A percentile compares a stretch with the other conserved stretches of the same genome.
phyloP scores from a whole-genome alignment of 2,797 vertebrate species.

The Melopsittacus undulatus region DNA sequence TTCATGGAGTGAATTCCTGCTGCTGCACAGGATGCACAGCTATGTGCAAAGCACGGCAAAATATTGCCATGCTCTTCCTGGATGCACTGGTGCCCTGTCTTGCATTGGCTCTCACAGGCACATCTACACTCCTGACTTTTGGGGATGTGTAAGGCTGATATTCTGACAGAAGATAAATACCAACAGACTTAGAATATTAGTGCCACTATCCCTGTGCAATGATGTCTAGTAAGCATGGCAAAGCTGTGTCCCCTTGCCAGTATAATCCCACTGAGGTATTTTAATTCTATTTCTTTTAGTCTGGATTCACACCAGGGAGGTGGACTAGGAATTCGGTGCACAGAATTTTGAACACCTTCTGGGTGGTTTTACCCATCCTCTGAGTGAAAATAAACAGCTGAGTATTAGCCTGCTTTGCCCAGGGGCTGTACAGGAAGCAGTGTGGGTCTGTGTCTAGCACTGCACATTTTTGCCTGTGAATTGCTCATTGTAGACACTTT shows the following conservation, averaged over 20 bases:
- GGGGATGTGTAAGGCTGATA: neutral
- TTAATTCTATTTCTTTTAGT: neutral
- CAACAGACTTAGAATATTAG: neutral
- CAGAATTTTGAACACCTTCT: neutral
- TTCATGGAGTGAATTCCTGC: neutral
- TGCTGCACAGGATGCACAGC: neutral
- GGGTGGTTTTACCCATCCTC: neutral
- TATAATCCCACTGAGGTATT: neutral
- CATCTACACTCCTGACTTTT: neutral
- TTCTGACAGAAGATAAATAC: neutral
- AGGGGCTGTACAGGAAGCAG: neutral
- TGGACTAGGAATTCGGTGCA: neutral
- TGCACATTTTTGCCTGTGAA: neutral
- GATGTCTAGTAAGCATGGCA: neutral
- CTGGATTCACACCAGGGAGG: neutral
- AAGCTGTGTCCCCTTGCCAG: neutral
- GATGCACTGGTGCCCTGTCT: neutral
- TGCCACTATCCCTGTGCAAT: neutral
- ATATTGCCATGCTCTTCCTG: accelerated
- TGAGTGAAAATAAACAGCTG: neutral
- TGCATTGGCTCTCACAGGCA: neutral
- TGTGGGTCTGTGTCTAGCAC: neutral
- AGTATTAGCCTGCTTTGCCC: neutral
- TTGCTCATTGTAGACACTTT: neutral
- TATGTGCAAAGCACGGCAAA: neutral